Base-by-base conservation (phyloP, 2,888 invertebrate species). In the Sinopyrophorus schimmeli region DNA sequence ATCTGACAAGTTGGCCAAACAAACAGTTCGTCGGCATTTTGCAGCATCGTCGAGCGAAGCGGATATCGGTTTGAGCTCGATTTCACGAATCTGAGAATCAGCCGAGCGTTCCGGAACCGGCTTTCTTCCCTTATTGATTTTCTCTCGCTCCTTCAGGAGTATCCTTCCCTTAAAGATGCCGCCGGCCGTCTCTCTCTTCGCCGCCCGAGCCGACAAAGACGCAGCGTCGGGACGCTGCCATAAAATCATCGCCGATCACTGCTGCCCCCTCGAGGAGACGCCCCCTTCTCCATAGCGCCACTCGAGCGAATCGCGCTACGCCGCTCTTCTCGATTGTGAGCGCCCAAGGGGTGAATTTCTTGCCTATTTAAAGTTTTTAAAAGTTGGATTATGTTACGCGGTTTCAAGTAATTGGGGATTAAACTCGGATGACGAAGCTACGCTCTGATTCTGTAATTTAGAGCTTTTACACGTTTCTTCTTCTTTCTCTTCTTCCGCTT, bases 41-140 rank as follows among this genome's bases (percentile, higher is more conserved):
- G 69, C 70, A 67, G 71, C 68, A 68, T 67, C 71, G 70, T 63
- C 69, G 66, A 71, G 69, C 71, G 68, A 62, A 69, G 67, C 69
- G 70, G 70, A 70, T 69, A 70, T 70, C 70, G 70, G 69, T 71
- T 70, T 65, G 69, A 67, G 72, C 70, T 73, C 72, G 70, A 72
- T 72, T 72, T 73, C 72, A 72, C 73, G 74, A 74, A 73, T 73
- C 73, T 73, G 72, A 72, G 70, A 71, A 68, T 68, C 72, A 73
- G 72, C 73, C 71, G 72, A 73, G 70, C 74, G 74, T 74, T 73
- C 74, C 73, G 74, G 73, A 74, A 73, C 73, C 71, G 71, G 70
- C 71, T 73, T 73, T 73, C 73, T 72, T 72, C 71, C 69, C 70
- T 73, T 73, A 73, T 74, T 73, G 73, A 73, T 74, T 73, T 74